These are phyloP conservation scores for Centropus unirufus DNA, from an alignment of 2,113 vertebrate genomes.

Conservation along the genomic window DNA sequence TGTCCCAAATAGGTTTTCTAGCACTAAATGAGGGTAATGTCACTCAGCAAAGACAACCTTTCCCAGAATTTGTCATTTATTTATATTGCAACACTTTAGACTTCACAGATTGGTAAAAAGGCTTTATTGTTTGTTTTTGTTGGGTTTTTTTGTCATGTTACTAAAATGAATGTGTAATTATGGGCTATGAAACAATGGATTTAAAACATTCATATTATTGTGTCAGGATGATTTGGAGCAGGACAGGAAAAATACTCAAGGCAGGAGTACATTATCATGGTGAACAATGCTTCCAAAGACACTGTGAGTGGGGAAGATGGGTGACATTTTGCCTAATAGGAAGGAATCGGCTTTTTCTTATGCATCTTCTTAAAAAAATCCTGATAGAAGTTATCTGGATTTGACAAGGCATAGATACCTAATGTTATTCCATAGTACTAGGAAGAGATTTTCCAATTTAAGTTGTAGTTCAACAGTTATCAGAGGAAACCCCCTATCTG, in stretches of 20 bases:
- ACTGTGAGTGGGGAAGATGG: too few relatives aligned
- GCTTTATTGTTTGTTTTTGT: background rate
- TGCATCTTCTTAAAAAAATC: background rate
- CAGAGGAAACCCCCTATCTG: background rate
- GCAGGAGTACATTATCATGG: background rate
- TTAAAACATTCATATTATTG: background rate
- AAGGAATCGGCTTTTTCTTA: background rate
- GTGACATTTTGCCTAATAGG: background rate
- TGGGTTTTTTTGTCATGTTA: background rate
- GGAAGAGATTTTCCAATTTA: background rate
- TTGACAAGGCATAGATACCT: fast-evolving
- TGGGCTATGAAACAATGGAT: background rate
- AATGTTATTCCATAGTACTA: background rate
- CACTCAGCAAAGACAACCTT: background rate
- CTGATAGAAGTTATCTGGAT: background rate
- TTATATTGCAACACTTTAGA: background rate
- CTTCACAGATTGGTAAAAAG: background rate
- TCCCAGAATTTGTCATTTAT: background rate
- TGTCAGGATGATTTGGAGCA: background rate
- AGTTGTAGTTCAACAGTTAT: background rate
- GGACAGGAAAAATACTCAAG: background rate
- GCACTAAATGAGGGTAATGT: background rate
- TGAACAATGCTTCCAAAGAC: background rate
- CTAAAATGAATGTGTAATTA: background rate
- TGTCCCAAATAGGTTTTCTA: background rate